Conservation (phyloP, 1,140 invertebrate genomes). For the Protaetia brevitarsis region DNA sequence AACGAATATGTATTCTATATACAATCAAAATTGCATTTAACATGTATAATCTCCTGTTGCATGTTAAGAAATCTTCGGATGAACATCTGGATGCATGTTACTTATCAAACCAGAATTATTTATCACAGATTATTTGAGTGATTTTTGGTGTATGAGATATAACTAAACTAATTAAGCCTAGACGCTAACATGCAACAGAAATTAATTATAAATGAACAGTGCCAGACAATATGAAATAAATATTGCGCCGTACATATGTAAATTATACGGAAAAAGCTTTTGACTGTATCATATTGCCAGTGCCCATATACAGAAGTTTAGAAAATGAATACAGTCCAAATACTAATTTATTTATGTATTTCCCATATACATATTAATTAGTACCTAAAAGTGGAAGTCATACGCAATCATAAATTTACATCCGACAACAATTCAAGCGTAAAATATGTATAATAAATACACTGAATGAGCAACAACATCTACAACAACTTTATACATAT, state of each 20-base stretch:
- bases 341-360: no score
- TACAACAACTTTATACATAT: no score
- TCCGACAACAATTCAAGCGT: no score
- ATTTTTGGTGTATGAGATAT: neutral
- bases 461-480: no score
- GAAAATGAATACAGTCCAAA: no score
- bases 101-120: neutral
- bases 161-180: neutral
- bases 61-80: neutral
- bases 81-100: neutral
- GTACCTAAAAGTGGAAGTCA: no score
- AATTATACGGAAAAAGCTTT: neutral
- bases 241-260: neutral
- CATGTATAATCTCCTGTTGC: neutral
- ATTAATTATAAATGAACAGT: neutral
- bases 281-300: no score
- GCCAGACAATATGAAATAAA: neutral
- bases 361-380: no score
- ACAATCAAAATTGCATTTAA: neutral
- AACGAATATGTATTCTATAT: neutral
- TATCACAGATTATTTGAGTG: neutral
- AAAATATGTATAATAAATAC: no score
- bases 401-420: no score
- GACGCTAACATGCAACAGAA: conserved; percentile 1
- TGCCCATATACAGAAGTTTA: no score